Evolutionary conservation across 2,797 vertebrate species (phyloP).

Genomic region (Okamejei kenojei): DNA sequence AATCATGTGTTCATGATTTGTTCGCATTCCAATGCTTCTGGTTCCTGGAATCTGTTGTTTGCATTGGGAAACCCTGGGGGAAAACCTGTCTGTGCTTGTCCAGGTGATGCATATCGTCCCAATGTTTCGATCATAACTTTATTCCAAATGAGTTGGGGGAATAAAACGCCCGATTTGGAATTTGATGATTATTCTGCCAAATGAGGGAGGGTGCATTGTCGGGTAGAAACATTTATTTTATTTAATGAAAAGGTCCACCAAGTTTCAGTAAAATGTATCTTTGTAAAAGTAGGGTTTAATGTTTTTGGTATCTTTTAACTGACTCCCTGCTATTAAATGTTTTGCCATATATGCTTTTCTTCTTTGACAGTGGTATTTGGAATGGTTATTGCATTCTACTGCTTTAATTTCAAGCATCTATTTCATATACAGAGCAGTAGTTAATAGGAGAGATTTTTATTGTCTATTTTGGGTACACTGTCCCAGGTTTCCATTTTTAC

Average conservation of each 20-base stretch:
- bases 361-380: no score
- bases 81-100: background rate
- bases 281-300: background rate
- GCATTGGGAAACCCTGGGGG: background rate
- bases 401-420: no score
- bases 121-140: background rate
- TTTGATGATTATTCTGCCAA: background rate
- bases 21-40: background rate
- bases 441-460: no score
- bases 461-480: no score
- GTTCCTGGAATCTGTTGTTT: background rate
- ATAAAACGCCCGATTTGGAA: background rate
- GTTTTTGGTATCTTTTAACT: no score
- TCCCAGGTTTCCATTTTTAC: no score
- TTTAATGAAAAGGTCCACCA: background rate
- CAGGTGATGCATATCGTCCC: background rate
- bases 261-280: background rate
- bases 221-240: background rate
- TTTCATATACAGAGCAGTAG: no score
- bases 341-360: background rate
- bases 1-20: background rate
- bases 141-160: background rate
- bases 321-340: background rate
- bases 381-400: no score
- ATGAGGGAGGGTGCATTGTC: background rate